phyloP scores from a whole-genome alignment of 2,888 invertebrate genomes.

The Clanis bilineata region DNA sequence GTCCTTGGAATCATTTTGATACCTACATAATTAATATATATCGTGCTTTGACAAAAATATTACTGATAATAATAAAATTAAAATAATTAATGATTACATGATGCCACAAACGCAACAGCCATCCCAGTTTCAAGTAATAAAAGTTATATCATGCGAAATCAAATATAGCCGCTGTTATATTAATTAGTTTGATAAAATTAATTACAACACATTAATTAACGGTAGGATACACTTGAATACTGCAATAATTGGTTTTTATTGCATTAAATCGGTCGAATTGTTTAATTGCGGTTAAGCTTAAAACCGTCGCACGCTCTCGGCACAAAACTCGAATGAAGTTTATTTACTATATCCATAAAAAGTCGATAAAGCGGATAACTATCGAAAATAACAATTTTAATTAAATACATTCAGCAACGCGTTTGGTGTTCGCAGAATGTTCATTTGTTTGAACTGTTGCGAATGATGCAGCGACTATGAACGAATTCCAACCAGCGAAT shows the following conservation, averaged over 20 bases:
- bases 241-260: slow-evolving; percentile 41
- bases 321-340: slow-evolving; percentile 54
- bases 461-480: slow-evolving; percentile 3
- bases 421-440: slow-evolving; percentile 12
- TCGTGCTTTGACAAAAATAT: no score
- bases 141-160: neutral
- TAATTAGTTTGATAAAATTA: slow-evolving; percentile 29
- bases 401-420: slow-evolving; percentile 45
- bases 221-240: slow-evolving; percentile 18
- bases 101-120: neutral
- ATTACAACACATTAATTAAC: slow-evolving; percentile 28
- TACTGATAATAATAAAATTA: no score
- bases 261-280: slow-evolving; percentile 15
- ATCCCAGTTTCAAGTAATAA: neutral
- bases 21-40: neutral
- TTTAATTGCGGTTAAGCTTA: slow-evolving; percentile 17
- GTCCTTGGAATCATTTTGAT: no score
- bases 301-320: slow-evolving; percentile 20
- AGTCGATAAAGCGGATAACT: slow-evolving; percentile 72
- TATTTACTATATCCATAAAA: slow-evolving; percentile 69
- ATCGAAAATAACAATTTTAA: slow-evolving; percentile 70
- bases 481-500: neutral
- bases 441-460: slow-evolving; percentile 14
- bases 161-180: neutral
- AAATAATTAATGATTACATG: no score